These are phyloP conservation scores for Mola mola DNA, from an alignment of 2,113 vertebrate genomes.

Conservation along the genomic window DNA sequence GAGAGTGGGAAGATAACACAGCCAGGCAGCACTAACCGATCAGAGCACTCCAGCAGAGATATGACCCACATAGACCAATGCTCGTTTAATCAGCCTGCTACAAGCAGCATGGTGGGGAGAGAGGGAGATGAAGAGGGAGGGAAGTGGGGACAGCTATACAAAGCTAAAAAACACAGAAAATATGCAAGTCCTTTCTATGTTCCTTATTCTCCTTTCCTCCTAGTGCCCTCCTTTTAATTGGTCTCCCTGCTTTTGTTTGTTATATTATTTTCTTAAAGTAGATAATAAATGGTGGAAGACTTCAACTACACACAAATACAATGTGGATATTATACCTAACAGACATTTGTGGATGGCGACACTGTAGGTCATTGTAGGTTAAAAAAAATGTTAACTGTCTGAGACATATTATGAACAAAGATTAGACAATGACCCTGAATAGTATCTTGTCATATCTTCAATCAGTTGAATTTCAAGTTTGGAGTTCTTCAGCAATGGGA, in stretches of 20 bases:
- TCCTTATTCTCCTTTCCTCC: constrained; percentile 2
- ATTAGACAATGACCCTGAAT: too few relatives aligned
- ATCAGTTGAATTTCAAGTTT: too few relatives aligned
- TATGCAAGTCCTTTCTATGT: neutral
- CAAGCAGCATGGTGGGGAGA: constrained; percentile 45
- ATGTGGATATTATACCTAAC: constrained; percentile 11
- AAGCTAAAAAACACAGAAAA: too few relatives aligned
- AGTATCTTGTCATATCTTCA: too few relatives aligned
- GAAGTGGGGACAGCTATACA: constrained; percentile 8
- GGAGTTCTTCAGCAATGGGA: too few relatives aligned
- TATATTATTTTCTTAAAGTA: constrained; percentile 50
- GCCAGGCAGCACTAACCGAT: constrained; percentile 81
- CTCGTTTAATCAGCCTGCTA: constrained; percentile 79
- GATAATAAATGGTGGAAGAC: constrained; percentile 26
- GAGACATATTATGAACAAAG: too few relatives aligned
- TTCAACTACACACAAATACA: constrained; percentile 35
- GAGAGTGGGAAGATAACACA: constrained; percentile 74
- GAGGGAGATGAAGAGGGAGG: constrained; percentile 12
- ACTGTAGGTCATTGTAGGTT: too few relatives aligned
- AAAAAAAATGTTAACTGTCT: too few relatives aligned
- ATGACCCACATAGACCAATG: constrained; percentile 80
- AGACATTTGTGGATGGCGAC: neutral
- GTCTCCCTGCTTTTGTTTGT: constrained; percentile 16
- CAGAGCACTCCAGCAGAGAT: constrained; percentile 80
- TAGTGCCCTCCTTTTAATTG: neutral